phyloP scores from a whole-genome alignment of 2,888 invertebrate species.

The Pachydiplax longipennis region DNA sequence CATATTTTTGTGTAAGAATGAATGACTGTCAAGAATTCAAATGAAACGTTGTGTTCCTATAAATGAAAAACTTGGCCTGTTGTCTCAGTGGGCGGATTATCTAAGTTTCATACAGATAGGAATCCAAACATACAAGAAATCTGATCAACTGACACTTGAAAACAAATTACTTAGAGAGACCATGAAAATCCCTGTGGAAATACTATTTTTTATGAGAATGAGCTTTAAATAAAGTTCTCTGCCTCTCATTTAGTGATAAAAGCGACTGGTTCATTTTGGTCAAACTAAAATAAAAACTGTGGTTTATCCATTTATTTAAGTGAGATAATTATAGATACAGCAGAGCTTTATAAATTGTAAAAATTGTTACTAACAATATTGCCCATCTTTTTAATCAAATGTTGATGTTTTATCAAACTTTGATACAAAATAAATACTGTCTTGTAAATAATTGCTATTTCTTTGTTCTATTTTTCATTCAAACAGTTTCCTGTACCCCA shows the following conservation, averaged over 20 bases:
- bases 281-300: background rate
- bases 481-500: background rate
- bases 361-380: constrained; percentile 44
- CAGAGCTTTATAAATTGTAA: constrained; percentile 41
- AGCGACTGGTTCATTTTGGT: constrained; percentile 34
- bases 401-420: constrained; percentile 45
- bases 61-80: background rate
- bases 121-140: constrained; percentile 3
- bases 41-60: constrained; percentile 7
- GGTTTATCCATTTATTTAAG: constrained; percentile 40
- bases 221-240: constrained; percentile 20
- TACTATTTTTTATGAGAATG: constrained; percentile 38
- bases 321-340: constrained; percentile 42
- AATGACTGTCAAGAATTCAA: constrained; percentile 2
- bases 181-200: background rate
- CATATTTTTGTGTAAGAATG: constrained; percentile 37
- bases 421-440: constrained; percentile 41
- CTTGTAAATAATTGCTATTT: constrained; percentile 17
- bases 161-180: background rate
- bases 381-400: constrained; percentile 42
- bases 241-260: constrained; percentile 23
- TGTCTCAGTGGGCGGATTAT: background rate
- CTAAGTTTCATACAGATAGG: constrained; percentile 14
- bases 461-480: too few relatives aligned
- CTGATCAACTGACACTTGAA: background rate